phyloP scores from a whole-genome alignment of 2,113 vertebrate species.

The Serilophus lunatus region DNA sequence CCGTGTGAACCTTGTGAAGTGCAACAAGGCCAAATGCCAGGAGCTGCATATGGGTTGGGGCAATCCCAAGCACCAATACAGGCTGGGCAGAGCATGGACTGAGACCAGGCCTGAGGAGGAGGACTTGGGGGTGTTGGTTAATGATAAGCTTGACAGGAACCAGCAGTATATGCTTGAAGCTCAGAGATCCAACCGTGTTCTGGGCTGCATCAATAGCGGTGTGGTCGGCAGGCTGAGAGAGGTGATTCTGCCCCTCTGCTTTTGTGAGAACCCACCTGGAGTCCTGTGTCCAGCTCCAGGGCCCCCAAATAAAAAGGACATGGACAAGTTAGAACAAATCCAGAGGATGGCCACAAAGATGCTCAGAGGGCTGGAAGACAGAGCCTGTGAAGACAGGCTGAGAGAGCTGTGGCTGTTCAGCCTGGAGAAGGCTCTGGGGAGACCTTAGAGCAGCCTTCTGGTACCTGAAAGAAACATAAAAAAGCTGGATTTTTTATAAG shows the following conservation, averaged over 20 bases:
- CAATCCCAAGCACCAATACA: neutral
- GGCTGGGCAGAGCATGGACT: neutral
- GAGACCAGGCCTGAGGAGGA: neutral
- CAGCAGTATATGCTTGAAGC: neutral
- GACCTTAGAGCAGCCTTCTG: neutral
- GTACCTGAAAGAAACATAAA: neutral
- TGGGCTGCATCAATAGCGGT: neutral
- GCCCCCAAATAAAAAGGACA: neutral
- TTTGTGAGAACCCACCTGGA: neutral
- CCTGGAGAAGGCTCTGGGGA: neutral
- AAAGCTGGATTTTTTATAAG: neutral
- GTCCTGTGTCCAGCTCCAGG: neutral
- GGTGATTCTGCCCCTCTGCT: neutral
- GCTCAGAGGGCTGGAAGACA: neutral
- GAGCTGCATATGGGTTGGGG: neutral
- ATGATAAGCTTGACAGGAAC: accelerated
- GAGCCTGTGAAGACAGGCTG: neutral
- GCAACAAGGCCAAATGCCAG: neutral
- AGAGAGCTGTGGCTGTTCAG: neutral
- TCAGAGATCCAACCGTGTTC: accelerated
- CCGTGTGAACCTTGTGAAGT: too few species aligned
- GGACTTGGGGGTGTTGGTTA: neutral
- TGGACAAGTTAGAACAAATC: neutral
- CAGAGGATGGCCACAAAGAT: neutral
- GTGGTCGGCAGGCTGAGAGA: neutral